Evolutionary conservation across 2,888 invertebrate species (phyloP), one percentile per base, ranked within the genome.

Genomic region (Aspidiotus rigidus): DNA sequence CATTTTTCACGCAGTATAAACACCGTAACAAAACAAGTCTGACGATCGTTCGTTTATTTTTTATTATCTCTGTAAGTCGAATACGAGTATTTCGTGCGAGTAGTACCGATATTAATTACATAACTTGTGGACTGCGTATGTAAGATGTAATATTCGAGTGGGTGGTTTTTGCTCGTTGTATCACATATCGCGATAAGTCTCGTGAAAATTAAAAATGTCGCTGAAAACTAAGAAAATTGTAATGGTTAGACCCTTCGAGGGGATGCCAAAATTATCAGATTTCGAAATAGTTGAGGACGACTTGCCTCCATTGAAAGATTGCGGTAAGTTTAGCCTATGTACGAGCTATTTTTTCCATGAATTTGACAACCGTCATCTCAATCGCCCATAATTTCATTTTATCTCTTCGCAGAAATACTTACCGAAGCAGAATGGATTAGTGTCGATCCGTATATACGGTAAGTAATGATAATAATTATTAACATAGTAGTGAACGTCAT

Each of bases 381-480:
- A n/a, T n/a, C n/a, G n/a, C n/a, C n/a, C n/a, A n/a, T n/a, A n/a
- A n/a, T 40, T 10, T 41, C 17, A 28, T 49, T 54, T 39, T 69
- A 54, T 70, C 61, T 62, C 69, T 73, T 80, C 80, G 71, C 76
- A 86, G 86, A 87, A 79, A 83, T 85, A 73, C 78, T 88, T 64
- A 79, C 83, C 1, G 82, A 87, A 79, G 88, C 87, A 2, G 81
- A 84, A 74, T 87, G 82, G 75, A 76, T 87, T 1, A 87, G 86
- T 73, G 86, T 88, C 40, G 89, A 89, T 77, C 88, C 89, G 0
- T 88, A 87, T 72, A 86, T 86, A 85, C 79, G 86, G 73, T 82
- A 77, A 79, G 66, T 64, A 5, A 69, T 54, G 49, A 39, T 62
- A 69, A 49, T 44, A 44, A 44, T 44, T 44, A 49, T 49, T 49